Base-by-base conservation (phyloP, 2,888 invertebrate species). In the Cryptophagus acutangulus region DNA sequence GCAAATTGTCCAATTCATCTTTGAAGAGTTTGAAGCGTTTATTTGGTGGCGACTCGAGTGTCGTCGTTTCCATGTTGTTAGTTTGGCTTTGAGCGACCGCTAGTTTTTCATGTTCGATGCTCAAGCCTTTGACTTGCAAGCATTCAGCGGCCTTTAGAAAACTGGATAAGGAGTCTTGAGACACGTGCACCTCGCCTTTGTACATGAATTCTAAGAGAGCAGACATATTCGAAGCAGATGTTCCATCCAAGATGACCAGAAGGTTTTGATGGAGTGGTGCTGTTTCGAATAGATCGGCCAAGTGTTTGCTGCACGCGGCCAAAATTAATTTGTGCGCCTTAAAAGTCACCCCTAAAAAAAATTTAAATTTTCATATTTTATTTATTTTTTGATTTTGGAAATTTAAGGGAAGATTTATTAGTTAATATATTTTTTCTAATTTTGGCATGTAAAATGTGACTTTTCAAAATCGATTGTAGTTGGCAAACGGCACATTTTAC, bases 151-250 rank as follows among this genome's bases (percentile, higher is more conserved):
- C 89, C 72, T 91, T 90, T 51, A 91, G 80, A 69, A 91, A 91
- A 71, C 89, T 88, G 64, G 87, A 87, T 57, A 91, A 80, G 52
- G 88, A 87, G 71, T 91, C 90, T 73, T 91, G 90, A 59, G 89
- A 89, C 62, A 91, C 89, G 69, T 91, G 90, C 57, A 91, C 91
- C 72, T 91, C 91, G 43, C 91, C 91, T 69, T 90, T 90, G 75
- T 91, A 91, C 91, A 91, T 91, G 71, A 91, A 91, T 72, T 91
- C 90, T 53, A 91, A 77, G 52, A 91, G 77, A 31, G 90, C 89
- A 52, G 88, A 84, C 88, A 91, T 89, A 71, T 91, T 90, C 65
- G 86, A 83, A 44, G 90, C 88, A 55, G 86, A 82, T 56, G 90
- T 91, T 52, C 90, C 90, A 71, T 91, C 90, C 69, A 91, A 74